Evolutionary conservation across 2,113 vertebrate species (phyloP), one percentile per base, ranked within the genome.

Genomic region (Onychostoma macrolepis): DNA sequence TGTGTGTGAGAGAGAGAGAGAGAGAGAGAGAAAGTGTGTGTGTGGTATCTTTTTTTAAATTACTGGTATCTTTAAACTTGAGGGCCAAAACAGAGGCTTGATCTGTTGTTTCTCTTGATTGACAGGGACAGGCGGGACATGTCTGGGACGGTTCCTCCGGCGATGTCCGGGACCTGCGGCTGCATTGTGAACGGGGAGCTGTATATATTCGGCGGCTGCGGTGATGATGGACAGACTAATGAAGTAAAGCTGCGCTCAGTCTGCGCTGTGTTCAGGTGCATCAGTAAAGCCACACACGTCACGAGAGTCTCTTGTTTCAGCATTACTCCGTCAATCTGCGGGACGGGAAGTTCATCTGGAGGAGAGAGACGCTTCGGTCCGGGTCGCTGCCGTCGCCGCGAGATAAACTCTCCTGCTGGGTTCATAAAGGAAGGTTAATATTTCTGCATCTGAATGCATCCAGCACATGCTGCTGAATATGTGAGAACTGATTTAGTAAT

Each of bases 321-420:
- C 95, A 97, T 58, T 99, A 97, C 92, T 95, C 94, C 56, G 96
- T 98, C 86, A 94, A 97, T 92, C 95, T 99, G 89, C 94, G 93
- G 91, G 95, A 96, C 56, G 96, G 93, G 87, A 95, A 93, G 87
- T 98, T 96, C 86, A 88, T 88, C 30, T 99, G 98, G 98, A 96
- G 93, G 94, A 97, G 95, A 93, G 92, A 97, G 33, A 90, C 87
- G 1, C 93, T 94, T 78, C 93, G 93, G 91, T 92, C 91, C 45
- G 97, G 97, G 45, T 94, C 94, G 1, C 94, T 96, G 83, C 98
- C 98, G 9, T 97, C 97, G n/a, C 96, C 97, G 80, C 95, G 97
- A 90, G 97, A 99, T 93, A 99, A 99, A 89, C 95, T 98, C 84
- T 97, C 97, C 90, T 99, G 97, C 94, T 99, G 98, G 98, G 96